Conservation (phyloP, 2,888 invertebrate genomes). For the Cosmopolites sordidus region DNA sequence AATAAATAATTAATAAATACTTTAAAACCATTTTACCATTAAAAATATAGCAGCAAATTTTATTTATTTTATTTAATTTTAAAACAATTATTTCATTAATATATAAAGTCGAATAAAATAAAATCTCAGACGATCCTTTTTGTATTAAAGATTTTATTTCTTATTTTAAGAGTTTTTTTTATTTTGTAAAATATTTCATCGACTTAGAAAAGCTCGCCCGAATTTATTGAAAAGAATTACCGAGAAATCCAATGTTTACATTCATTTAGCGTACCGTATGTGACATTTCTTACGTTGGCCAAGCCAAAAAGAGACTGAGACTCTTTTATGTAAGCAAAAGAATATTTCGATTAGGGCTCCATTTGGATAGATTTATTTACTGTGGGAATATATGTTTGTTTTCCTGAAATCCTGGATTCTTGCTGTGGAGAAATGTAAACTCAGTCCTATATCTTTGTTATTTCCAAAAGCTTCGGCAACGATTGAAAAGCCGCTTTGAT, state of each 20-base stretch:
- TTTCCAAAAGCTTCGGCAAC: constrained; percentile 26
- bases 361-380: constrained; percentile 36
- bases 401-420: constrained; percentile 43
- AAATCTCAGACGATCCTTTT: too few relatives aligned
- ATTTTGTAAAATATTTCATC: too few relatives aligned
- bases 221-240: constrained; percentile 11
- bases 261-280: constrained; percentile 15
- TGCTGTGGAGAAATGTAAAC: constrained; percentile 43
- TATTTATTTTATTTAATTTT: too few relatives aligned
- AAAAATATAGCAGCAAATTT: too few relatives aligned
- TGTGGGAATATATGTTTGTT: constrained; percentile 42
- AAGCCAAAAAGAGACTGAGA: constrained; percentile 10
- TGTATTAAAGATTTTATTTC: too few relatives aligned
- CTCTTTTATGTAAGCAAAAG: constrained; percentile 18
- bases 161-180: too few relatives aligned
- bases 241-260: constrained; percentile 18
- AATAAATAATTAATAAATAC: too few relatives aligned
- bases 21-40: too few relatives aligned
- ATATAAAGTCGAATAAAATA: too few relatives aligned
- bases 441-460: constrained; percentile 30
- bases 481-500: constrained; percentile 35
- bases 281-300: constrained; percentile 8
- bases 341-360: constrained; percentile 25
- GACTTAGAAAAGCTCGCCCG: too few relatives aligned
- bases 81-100: too few relatives aligned